Base-by-base conservation (phyloP, 2,797 vertebrate genomes). In the Numenius phaeopus region DNA sequence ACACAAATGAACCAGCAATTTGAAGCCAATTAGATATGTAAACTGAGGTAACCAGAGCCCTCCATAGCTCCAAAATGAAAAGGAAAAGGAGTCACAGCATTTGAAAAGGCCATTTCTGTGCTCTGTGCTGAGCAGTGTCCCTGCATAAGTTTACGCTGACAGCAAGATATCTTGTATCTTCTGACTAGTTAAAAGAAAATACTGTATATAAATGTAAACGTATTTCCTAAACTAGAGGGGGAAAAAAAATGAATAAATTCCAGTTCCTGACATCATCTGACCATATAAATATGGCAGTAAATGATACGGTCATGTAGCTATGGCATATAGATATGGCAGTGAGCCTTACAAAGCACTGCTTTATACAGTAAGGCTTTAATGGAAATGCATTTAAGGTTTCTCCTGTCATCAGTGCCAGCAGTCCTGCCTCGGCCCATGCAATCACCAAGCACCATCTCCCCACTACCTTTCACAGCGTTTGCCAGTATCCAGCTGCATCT, bases 381-480 rank as follows among this genome's bases (percentile, higher is more conserved):
- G 62, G 54, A n/a, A 70, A 78, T 0, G 2, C 52, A 46, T 49
- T 30, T 42, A 66, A 40, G 61, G 89, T 42, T 46, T 50, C 49
- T 52, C 8, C 54, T 29, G 57, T 10, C 29, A 19, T 7, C 27
- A 61, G 32, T 30, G 17, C 21, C 19, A 40, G 34, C 20, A 50
- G 59, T 16, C 34, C 30, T 37, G 52, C 64, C 57, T 54, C 64
- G 59, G 57, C 40, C 47, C 4, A 2, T 20, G 49, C 34, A 54
- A 8, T 14, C 32, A 42, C 58, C 0, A 0, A 15, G 22, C 3
- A 2, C 23, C 55, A 39, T 16, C 20, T 78, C 52, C 62, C n/a
- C 0, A 0, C n/a, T 30, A 15, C 44, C 52, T 20, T 47, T 78
- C 54, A 24, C 40, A 27, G 19, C 2, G 0, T 46, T 84, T 1